Base-by-base conservation (phyloP, 2,113 vertebrate species). In the Tauraco erythrolophus region DNA sequence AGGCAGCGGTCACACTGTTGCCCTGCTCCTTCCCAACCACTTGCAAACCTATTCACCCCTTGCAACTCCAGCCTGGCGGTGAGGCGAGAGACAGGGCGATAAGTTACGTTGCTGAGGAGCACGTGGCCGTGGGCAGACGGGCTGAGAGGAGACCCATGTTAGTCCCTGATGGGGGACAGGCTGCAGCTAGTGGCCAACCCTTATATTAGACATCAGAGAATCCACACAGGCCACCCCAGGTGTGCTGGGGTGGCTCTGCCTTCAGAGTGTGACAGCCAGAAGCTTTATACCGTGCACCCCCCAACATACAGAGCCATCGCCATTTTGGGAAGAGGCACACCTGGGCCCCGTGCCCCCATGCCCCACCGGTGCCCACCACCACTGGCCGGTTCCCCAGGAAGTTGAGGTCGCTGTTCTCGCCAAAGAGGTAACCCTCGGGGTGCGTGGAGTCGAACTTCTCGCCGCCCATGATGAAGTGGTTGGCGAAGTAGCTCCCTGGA, bases 391-490 rank as follows among this genome's bases (percentile, higher is more conserved):
- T 99, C 61, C 99, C 99, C 95, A 99, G 98, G 98, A 99, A 99
- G 98, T 99, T 99, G 94, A 99, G 99, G 96, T 99, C 99, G 14
- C 99, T 99, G 98, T 99, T 99, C 98, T 99, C 99, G 37, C 99
- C 99, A n/a, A 99, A 99, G 89, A 99, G 98, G 98, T 99, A 99
- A 31, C 99, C 99, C 96, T 99, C 99, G 0, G 99, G 99, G 84
- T 99, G 99, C 6, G 99, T 99, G 65, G 99, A 99, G 93, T 99
- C 99, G 91, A 99, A 99, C 98, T 99, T 99, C 98, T 99, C 99
- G 37, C 99, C 99, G 39, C 99, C 99, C 99, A 99, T 99, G 94
- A 99, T 99, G 98, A 99, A 99, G 97, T 99, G 99, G 97, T 98
- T 99, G 97, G 99, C 99, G 41, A 99, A 99, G 97, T 99, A 99